Conservation (phyloP, 2,888 invertebrate species). For the Marronus borbonicus region DNA sequence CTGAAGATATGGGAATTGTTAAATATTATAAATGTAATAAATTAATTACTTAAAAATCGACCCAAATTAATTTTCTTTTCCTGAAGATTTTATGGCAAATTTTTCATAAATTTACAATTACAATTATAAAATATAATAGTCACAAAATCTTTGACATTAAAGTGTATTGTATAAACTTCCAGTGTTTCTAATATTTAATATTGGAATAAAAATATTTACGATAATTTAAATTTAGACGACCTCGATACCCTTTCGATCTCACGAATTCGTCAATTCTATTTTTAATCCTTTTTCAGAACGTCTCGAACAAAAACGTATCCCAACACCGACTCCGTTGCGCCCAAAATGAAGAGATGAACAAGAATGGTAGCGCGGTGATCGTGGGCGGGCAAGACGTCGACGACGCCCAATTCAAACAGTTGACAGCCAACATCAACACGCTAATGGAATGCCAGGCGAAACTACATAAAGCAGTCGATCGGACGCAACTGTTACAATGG, state of each 20-base stretch:
- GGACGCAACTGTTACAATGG: slow-evolving; percentile 72
- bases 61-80: too few relatives aligned
- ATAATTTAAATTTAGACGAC: slow-evolving; percentile 2
- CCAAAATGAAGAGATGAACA: slow-evolving; percentile 68
- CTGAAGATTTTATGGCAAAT: too few relatives aligned
- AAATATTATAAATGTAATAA: too few relatives aligned
- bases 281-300: slow-evolving; percentile 59
- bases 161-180: too few relatives aligned
- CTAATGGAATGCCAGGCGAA: slow-evolving; percentile 70
- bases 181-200: too few relatives aligned
- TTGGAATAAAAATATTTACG: background rate
- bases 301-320: slow-evolving; percentile 71
- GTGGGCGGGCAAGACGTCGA: slow-evolving; percentile 54
- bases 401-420: slow-evolving; percentile 61
- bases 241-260: too few relatives aligned
- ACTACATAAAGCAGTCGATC: slow-evolving; percentile 71
- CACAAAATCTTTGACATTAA: too few relatives aligned
- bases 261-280: too few relatives aligned
- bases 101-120: too few relatives aligned
- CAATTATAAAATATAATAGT: too few relatives aligned
- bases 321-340: slow-evolving; percentile 83
- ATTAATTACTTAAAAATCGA: too few relatives aligned
- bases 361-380: slow-evolving; percentile 64
- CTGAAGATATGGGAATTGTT: too few relatives aligned
- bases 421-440: slow-evolving; percentile 64